Evolutionary conservation across 2,113 vertebrate species (phyloP), one percentile per base, ranked within the genome.

Genomic region (Oryzias melastigma): DNA sequence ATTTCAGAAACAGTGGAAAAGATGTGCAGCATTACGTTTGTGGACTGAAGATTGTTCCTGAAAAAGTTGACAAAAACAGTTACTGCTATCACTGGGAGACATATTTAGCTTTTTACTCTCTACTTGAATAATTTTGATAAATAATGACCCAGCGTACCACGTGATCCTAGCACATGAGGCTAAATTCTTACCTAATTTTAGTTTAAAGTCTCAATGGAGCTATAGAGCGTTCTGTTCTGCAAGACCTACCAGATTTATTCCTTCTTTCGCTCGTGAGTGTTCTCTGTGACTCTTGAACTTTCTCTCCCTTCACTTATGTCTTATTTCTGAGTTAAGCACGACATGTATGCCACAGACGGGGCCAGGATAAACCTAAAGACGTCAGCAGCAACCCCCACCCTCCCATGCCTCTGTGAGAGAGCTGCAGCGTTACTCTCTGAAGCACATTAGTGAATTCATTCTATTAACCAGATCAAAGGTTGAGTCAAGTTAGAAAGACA

Each of bases 331-430:
- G 73, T 72, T 75, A 84, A 63, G 84, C 82, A 84, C 80, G 82
- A 84, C 85, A 87, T 71, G 62, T 61, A 47, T 83, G 85, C 77
- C 87, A 86, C 75, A 80, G 75, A 41, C 56, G 3, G 8, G 65
- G 72, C 85, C 78, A 81, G 75, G 77, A 87, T 86, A 88, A 85
- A 87, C 83, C 83, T 65, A 85, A 81, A 83, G 83, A 88, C 80
- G 86, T 87, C 86, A 87, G 77, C 75, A 83, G 69, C 59, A 6
- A 5, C 25, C 25, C 3, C 56, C 52, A 25, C 10, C 35, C 35
- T 35, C 70, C 73, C 65, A 45, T 79, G 69, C 74, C 83, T 82
- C 63, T 58, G 69, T 81, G 80, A 82, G 84, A 85, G 78, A 72
- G 35, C 73, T 79, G 55, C 73, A 74, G 62, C 69, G 40, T 52